Conservation (phyloP, 1,140 invertebrate species). For the Chironomus tepperi region DNA sequence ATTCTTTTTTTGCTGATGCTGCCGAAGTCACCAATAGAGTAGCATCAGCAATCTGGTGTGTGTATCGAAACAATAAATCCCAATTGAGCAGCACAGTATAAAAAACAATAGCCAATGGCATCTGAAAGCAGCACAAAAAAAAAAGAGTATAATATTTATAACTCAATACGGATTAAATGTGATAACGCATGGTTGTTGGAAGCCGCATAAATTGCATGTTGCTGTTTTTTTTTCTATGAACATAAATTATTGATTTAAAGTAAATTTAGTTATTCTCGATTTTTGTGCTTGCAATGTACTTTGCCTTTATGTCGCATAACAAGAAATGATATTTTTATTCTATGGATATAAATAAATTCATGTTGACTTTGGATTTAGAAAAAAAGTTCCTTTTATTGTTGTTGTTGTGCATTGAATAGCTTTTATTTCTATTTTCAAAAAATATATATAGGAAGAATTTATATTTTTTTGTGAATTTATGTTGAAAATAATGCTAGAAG, state of each 20-base stretch:
- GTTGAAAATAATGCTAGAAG: too few species aligned
- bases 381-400: too few species aligned
- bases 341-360: too few species aligned
- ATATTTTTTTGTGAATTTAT: too few species aligned
- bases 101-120: slow-evolving; percentile 1
- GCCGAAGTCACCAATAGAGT: background rate
- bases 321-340: too few species aligned
- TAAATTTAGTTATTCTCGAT: slow-evolving; percentile 2
- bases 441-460: too few species aligned
- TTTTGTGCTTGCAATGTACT: background rate
- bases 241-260: slow-evolving; percentile 15
- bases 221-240: background rate
- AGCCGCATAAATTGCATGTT: slow-evolving; percentile 7
- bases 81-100: background rate
- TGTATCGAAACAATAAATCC: slow-evolving; percentile 9
- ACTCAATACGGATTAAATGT: slow-evolving; percentile 13
- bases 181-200: slow-evolving; percentile 11
- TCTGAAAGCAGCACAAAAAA: background rate
- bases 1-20: too few species aligned
- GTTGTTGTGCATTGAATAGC: too few species aligned
- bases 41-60: background rate
- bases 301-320: background rate
- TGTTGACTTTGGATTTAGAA: too few species aligned
- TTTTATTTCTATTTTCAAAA: too few species aligned
- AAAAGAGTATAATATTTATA: slow-evolving; percentile 4